Conservation (phyloP, 2,888 invertebrate genomes). For the Nebria salina region DNA sequence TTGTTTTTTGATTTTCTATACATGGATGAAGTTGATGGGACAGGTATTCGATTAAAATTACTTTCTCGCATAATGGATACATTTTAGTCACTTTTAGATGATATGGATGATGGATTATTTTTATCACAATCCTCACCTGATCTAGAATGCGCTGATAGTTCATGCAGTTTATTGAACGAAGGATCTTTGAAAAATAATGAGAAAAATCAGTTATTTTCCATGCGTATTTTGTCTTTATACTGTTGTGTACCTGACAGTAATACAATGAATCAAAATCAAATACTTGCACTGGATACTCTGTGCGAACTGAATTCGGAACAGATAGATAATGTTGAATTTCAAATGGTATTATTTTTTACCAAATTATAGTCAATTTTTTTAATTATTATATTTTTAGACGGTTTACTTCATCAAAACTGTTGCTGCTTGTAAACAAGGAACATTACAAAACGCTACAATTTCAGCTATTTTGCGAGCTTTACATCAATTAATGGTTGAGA, state of each 20-base stretch:
- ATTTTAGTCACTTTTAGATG: constrained; percentile 15
- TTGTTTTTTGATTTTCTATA: constrained; percentile 48
- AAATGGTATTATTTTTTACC: constrained; percentile 51
- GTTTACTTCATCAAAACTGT: constrained; percentile 58
- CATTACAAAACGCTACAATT: constrained; percentile 52
- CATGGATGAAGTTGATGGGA: constrained; percentile 37
- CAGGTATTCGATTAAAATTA: constrained; percentile 18
- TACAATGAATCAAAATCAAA: constrained; percentile 51
- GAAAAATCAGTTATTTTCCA: constrained; percentile 49
- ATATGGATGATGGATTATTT: constrained; percentile 32
- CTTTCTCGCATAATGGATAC: not conserved
- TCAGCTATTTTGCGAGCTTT: constrained; percentile 55
- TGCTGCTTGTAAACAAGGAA: constrained; percentile 51
- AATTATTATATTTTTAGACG: constrained; percentile 51
- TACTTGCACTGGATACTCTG: constrained; percentile 51
- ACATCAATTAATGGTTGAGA: constrained; percentile 54
- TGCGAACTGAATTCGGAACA: constrained; percentile 52
- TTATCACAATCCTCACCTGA: constrained; percentile 12
- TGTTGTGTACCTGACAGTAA: constrained; percentile 51
- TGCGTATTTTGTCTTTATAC: constrained; percentile 53
- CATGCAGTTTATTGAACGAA: constrained; percentile 30
- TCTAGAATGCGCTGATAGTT: constrained; percentile 18
- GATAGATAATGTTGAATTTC: constrained; percentile 51
- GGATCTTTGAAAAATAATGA: constrained; percentile 28
- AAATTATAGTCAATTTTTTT: not conserved